Percentiles rank a stretch among this genome's conserved stretches.
Evolutionary conservation across 1,140 invertebrate genomes (phyloP).

Genomic region (Drosophila ananassae): DNA sequence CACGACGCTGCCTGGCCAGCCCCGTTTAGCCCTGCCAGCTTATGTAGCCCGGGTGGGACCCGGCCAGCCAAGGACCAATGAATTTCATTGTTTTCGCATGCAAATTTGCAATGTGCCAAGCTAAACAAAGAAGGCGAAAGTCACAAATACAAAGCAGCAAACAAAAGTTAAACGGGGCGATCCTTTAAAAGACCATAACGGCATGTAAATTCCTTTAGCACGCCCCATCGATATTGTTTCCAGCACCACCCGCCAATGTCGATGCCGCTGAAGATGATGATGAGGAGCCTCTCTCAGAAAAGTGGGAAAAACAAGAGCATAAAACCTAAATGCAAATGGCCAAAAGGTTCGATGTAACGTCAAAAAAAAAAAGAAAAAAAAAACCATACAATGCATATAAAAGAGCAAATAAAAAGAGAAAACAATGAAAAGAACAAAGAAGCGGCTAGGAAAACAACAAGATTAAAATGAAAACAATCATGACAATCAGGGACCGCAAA

Average conservation of each 20-base stretch:
- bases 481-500: constrained; percentile 82
- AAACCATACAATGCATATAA: constrained; percentile 29
- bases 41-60: neutral
- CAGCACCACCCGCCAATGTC: constrained; percentile 10
- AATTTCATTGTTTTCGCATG: constrained; percentile 76
- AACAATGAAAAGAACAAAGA: constrained; percentile 36
- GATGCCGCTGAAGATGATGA: constrained; percentile 9
- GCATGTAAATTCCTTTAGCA: constrained; percentile 53
- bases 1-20: constrained; percentile 4
- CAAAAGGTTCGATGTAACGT: constrained; percentile 56
- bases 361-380: constrained; percentile 28
- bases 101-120: constrained; percentile 63
- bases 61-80: constrained; percentile 29
- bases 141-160: constrained; percentile 41
- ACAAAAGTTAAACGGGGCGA: constrained; percentile 64
- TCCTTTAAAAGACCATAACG: constrained; percentile 68
- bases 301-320: constrained; percentile 56
- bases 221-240: constrained; percentile 71
- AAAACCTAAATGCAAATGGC: constrained; percentile 78
- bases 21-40: neutral
- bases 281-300: constrained; percentile 22
- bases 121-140: constrained; percentile 61
- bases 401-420: constrained; percentile 40
- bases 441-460: constrained; percentile 56
- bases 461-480: constrained; percentile 83